A percentile compares a stretch with the other conserved stretches of the same genome.
Evolutionary conservation across 2,113 vertebrate genomes (phyloP).

Genomic region (Siniperca knerii): DNA sequence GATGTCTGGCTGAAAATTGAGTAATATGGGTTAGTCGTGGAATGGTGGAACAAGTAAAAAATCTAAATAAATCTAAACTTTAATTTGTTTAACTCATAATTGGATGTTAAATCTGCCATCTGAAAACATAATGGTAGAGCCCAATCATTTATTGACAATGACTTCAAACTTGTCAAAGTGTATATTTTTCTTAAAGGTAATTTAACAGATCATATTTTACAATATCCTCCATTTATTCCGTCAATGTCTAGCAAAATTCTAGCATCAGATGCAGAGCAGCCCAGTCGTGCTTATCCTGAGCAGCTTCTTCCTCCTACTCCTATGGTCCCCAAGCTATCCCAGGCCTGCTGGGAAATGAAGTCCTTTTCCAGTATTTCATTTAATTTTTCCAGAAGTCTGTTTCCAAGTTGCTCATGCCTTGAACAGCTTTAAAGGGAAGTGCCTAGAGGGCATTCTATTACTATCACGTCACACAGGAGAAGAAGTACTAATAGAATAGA

Average conservation of each 20-base stretch:
- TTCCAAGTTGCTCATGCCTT: conserved; percentile 1
- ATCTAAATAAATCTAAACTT: not conserved
- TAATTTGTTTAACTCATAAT: not conserved
- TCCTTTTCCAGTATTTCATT: conserved; percentile 27
- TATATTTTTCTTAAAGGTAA: not conserved
- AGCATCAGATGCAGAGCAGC: not conserved
- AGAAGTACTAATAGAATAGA: too few species aligned
- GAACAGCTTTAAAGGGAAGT: not conserved
- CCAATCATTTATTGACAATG: not conserved
- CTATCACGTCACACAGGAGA: too few species aligned
- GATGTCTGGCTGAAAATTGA: not conserved
- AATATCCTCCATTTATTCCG: not conserved
- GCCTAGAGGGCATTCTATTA: not conserved
- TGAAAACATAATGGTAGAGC: not conserved
- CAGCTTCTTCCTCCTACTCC: not conserved
- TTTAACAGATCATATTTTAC: not conserved
- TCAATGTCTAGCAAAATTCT: not conserved
- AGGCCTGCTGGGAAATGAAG: conserved; percentile 13
- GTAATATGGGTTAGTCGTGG: too few species aligned
- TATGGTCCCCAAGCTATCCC: not conserved
- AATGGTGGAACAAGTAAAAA: not conserved
- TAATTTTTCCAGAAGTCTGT: conserved; percentile 1
- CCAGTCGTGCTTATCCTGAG: not conserved
- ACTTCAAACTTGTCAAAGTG: not conserved
- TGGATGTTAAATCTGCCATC: not conserved